Percentiles rank a stretch among this genome's conserved stretches.
These are phyloP conservation scores for Vollenhovia emeryi DNA, from an alignment of 1,140 invertebrate genomes.

Conservation along the genomic window DNA sequence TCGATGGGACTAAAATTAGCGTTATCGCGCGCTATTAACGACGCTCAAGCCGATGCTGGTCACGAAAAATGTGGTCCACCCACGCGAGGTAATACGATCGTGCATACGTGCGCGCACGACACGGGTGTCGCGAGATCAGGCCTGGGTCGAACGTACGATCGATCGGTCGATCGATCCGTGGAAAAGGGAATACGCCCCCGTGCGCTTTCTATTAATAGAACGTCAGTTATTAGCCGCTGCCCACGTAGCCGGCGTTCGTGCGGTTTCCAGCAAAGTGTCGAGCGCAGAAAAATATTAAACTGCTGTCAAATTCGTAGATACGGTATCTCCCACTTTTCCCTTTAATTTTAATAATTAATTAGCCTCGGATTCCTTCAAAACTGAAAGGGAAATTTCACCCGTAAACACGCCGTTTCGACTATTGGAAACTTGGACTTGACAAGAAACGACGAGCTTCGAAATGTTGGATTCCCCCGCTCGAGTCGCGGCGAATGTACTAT, in stretches of 20 bases:
- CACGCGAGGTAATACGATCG: conserved; percentile 36
- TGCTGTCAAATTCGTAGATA: background rate
- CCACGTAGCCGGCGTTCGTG: conserved; percentile 48
- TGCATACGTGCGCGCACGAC: background rate
- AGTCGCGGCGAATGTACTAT: background rate
- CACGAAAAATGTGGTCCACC: conserved; percentile 48
- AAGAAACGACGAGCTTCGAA: background rate
- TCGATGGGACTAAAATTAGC: conserved; percentile 29
- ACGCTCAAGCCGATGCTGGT: conserved; percentile 9
- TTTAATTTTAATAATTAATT: background rate
- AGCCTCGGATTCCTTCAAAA: background rate
- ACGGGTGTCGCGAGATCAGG: conserved; percentile 29
- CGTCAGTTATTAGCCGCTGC: conserved; percentile 65
- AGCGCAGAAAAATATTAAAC: background rate
- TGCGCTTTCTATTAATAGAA: conserved; percentile 74
- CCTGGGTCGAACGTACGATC: conserved; percentile 5
- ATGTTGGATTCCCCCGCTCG: background rate
- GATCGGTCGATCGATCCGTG: conserved; percentile 53
- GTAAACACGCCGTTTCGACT: background rate
- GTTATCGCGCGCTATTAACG: background rate
- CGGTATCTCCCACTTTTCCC: background rate
- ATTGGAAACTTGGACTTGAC: background rate
- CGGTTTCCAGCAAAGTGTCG: conserved; percentile 27
- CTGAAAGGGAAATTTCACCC: background rate
- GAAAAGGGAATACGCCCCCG: conserved; percentile 68